Evolutionary conservation across 2,113 vertebrate species (phyloP).

Genomic region (Epinephelus lanceolatus): DNA sequence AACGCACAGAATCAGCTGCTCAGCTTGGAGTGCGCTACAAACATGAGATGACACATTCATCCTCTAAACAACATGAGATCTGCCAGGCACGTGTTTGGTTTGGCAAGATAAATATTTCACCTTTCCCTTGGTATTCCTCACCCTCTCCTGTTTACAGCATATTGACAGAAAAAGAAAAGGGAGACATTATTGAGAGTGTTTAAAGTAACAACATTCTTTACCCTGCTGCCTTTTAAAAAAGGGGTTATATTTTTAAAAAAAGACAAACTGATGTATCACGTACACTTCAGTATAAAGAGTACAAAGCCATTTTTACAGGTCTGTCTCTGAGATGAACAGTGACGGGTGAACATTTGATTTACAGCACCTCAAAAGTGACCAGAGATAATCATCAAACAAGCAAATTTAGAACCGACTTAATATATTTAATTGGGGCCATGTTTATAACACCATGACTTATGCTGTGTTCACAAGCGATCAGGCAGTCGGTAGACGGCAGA

Average conservation of each 20-base stretch:
- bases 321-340: slow-evolving; percentile 12
- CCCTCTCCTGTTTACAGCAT: not conserved
- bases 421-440: slow-evolving; percentile 7
- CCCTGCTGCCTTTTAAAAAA: slow-evolving; percentile 7
- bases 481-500: no score
- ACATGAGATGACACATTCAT: slow-evolving; percentile 4
- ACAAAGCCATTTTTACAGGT: slow-evolving; percentile 37
- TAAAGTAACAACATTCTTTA: not conserved
- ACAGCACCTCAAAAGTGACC: slow-evolving; percentile 38
- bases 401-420: not conserved
- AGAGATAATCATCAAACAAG: slow-evolving; percentile 39
- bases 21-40: slow-evolving; percentile 24
- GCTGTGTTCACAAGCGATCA: no score
- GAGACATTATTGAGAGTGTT: not conserved
- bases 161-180: not conserved
- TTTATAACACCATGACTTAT: slow-evolving; percentile 13
- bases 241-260: not conserved
- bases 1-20: not conserved
- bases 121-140: not conserved
- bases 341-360: not conserved
- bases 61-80: slow-evolving; percentile 4
- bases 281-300: slow-evolving; percentile 46
- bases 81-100: slow-evolving; percentile 49
- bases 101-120: slow-evolving; percentile 30
- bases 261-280: slow-evolving; percentile 40